Conservation (phyloP, 2,797 vertebrate species). For the Pseudochromis fuscus region DNA sequence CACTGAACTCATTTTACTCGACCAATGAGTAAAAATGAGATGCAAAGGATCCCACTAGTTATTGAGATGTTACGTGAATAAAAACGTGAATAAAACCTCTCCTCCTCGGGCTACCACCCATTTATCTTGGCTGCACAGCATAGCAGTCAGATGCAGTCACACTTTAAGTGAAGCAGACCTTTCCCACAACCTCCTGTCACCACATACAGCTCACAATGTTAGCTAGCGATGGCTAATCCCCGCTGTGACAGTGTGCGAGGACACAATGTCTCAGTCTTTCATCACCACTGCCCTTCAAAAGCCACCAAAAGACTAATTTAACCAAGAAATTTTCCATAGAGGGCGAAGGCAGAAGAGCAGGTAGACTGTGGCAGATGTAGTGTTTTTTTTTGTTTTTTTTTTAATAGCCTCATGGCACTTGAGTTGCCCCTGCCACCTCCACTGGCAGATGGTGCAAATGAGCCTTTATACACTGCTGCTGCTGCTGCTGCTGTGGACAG, state of each 20-base stretch:
- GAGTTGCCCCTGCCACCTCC: slow-evolving; percentile 54
- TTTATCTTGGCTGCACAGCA: slow-evolving; percentile 7
- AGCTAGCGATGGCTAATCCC: slow-evolving; percentile 37
- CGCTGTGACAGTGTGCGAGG: slow-evolving; percentile 43
- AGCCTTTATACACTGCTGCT: slow-evolving; percentile 57
- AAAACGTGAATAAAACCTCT: not conserved
- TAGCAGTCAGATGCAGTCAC: slow-evolving; percentile 35
- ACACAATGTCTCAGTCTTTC: slow-evolving; percentile 37
- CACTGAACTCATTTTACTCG: no score
- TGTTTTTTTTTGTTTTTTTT: slow-evolving; percentile 22
- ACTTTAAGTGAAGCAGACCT: slow-evolving; percentile 40
- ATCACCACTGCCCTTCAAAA: slow-evolving; percentile 40
- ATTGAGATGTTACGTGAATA: not conserved
- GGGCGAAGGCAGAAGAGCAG: slow-evolving; percentile 30
- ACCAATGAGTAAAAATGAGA: no score
- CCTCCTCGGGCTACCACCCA: not conserved
- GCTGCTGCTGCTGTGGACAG: slow-evolving; percentile 36
- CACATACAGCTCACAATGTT: slow-evolving; percentile 37
- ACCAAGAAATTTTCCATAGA: slow-evolving; percentile 39
- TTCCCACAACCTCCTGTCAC: slow-evolving; percentile 45
- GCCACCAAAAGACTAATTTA: slow-evolving; percentile 39
- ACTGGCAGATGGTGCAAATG: slow-evolving; percentile 74
- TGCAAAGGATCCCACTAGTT: no score
- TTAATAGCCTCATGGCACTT: slow-evolving; percentile 45
- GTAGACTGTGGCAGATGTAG: slow-evolving; percentile 44